Evolutionary conservation across 2,113 vertebrate species (phyloP).

Genomic region (Oryzias javanicus): DNA sequence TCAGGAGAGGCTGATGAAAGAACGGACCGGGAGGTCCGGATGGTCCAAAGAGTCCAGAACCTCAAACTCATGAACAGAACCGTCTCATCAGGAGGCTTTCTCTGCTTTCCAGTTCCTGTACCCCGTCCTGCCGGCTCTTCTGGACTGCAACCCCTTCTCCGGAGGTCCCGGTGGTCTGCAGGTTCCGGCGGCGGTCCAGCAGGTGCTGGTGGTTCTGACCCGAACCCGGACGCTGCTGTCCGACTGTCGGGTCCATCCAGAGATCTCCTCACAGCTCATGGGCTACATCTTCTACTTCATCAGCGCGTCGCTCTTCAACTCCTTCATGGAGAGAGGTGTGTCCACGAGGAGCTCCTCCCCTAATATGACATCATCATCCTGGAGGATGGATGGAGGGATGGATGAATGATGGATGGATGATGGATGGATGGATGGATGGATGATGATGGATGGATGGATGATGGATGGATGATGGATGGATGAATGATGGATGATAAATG

Average conservation of each 20-base stretch:
- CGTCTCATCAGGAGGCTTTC: slow-evolving; percentile 21
- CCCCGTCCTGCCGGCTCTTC: slow-evolving; percentile 70
- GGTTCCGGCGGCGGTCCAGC: slow-evolving; percentile 53
- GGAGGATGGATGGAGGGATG: too few species aligned
- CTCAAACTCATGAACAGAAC: slow-evolving; percentile 51
- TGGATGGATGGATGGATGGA: too few species aligned
- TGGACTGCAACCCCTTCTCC: slow-evolving; percentile 76
- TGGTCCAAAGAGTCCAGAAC: slow-evolving; percentile 46
- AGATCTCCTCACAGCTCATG: slow-evolving; percentile 77
- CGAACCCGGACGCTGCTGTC: slow-evolving; percentile 64
- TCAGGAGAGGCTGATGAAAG: slow-evolving; percentile 41
- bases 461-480: too few species aligned
- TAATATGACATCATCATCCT: too few species aligned
- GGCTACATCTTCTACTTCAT: slow-evolving; percentile 82
- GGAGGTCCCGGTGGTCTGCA: slow-evolving; percentile 31
- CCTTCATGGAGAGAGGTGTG: slow-evolving; percentile 82
- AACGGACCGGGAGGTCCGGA: slow-evolving; percentile 22
- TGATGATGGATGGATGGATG: too few species aligned
- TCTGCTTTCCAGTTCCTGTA: slow-evolving; percentile 71
- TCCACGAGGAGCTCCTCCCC: too few species aligned
- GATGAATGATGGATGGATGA: too few species aligned
- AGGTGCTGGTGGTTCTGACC: slow-evolving; percentile 66
- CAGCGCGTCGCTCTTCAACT: slow-evolving; percentile 82
- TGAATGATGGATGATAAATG: too few species aligned
- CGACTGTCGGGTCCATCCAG: slow-evolving; percentile 71